phyloP scores from a whole-genome alignment of 2,113 vertebrate species.

The Campylomormyrus numenius region DNA sequence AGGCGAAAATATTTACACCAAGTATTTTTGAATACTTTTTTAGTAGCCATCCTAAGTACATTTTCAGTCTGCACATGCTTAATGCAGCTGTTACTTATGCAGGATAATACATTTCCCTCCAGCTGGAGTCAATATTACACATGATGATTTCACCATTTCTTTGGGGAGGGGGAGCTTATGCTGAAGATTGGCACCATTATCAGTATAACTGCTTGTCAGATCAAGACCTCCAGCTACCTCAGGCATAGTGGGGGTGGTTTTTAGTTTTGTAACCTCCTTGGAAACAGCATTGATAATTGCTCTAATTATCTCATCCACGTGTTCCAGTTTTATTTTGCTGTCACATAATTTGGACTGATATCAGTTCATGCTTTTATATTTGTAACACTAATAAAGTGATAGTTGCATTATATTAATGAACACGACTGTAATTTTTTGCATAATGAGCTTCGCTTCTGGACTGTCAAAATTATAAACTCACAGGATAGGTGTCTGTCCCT shows the following conservation, averaged over 20 bases:
- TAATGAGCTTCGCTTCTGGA: not conserved
- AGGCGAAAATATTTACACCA: not conserved
- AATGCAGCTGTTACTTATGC: not conserved
- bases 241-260: not conserved
- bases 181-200: not conserved
- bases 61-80: not conserved
- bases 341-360: not conserved
- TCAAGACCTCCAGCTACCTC: not conserved
- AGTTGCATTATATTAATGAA: not conserved
- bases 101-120: not conserved
- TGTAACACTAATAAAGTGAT: not conserved
- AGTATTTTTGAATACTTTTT: not conserved
- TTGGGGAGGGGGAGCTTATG: not conserved
- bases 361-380: not conserved
- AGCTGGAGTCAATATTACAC: not conserved
- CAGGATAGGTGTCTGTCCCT: not conserved
- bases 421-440: not conserved
- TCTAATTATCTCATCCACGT: not conserved
- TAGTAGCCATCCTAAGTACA: not conserved
- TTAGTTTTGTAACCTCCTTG: not conserved
- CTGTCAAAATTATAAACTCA: not conserved
- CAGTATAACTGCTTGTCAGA: not conserved
- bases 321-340: not conserved
- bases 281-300: not conserved
- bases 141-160: not conserved